Evolutionary conservation across 2,888 invertebrate genomes (phyloP).

Genomic region (Clepsis dumicolana): DNA sequence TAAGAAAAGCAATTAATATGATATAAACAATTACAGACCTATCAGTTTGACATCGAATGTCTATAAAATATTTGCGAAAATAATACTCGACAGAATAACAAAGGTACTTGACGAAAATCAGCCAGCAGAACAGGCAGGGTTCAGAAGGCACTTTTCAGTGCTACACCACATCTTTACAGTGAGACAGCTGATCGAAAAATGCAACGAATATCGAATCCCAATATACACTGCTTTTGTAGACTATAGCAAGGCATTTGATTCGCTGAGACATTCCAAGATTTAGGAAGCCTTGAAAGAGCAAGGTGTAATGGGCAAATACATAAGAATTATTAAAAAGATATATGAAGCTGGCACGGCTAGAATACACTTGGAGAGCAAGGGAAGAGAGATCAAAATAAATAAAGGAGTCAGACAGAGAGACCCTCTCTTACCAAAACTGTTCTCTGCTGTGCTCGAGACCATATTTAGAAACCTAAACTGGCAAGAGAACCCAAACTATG

Average conservation of each 20-base stretch:
- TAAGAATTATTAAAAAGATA: constrained; percentile 4
- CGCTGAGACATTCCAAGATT: neutral
- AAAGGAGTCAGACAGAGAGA: neutral
- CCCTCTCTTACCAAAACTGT: neutral
- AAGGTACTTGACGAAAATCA: too few relatives aligned
- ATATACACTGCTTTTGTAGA: neutral
- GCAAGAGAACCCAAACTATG: neutral
- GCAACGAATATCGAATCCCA: neutral
- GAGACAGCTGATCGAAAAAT: constrained; percentile 2
- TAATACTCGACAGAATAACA: constrained; percentile 14
- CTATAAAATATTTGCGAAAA: constrained; percentile 8
- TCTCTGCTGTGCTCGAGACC: neutral
- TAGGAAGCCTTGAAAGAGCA: neutral
- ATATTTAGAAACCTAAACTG: neutral
- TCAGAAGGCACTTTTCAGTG: neutral
- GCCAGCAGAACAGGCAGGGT: constrained; percentile 5
- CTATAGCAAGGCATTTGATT: constrained; percentile 6
- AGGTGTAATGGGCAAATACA: neutral
- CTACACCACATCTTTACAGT: neutral
- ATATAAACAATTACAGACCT: constrained; percentile 4
- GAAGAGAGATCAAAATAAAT: neutral
- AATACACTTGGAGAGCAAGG: neutral
- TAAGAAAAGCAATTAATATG: neutral
- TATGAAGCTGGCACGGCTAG: neutral
- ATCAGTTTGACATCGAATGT: neutral